Conservation (phyloP, 2,888 invertebrate genomes). For the Micoletzkya japonica region DNA sequence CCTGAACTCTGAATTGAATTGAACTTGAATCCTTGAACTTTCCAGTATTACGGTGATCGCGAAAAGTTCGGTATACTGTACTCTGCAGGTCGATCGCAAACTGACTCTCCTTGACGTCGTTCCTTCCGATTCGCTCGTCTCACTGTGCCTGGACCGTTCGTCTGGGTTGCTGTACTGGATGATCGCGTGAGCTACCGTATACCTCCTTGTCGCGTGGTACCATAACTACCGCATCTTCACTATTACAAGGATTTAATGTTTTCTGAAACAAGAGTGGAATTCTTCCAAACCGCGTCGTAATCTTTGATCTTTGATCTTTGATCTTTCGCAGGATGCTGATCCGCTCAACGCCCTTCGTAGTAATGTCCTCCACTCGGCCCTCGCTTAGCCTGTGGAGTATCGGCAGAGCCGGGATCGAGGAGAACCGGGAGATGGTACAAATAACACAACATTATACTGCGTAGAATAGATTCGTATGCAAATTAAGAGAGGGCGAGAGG, state of each 20-base stretch:
- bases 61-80: no score
- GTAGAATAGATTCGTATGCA: no score
- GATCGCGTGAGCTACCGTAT: conserved; percentile 15
- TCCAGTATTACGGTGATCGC: neutral
- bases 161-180: conserved; percentile 8
- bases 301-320: no score
- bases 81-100: neutral
- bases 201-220: neutral
- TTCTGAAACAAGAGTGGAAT: no score
- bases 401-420: no score
- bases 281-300: no score
- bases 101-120: conserved; percentile 2
- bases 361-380: neutral
- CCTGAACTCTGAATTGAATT: no score
- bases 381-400: no score
- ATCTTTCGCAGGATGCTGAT: conserved; percentile 7
- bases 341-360: conserved; percentile 18
- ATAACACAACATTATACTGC: neutral
- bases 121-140: conserved; percentile 4
- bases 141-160: conserved; percentile 11
- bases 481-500: no score
- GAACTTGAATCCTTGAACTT: neutral
- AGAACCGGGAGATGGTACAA: conserved; percentile 1
- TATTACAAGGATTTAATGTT: no score
- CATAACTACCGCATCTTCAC: conserved; percentile 7